Base-by-base conservation (phyloP, 2,888 invertebrate genomes). In the Balanococcus diminutus region DNA sequence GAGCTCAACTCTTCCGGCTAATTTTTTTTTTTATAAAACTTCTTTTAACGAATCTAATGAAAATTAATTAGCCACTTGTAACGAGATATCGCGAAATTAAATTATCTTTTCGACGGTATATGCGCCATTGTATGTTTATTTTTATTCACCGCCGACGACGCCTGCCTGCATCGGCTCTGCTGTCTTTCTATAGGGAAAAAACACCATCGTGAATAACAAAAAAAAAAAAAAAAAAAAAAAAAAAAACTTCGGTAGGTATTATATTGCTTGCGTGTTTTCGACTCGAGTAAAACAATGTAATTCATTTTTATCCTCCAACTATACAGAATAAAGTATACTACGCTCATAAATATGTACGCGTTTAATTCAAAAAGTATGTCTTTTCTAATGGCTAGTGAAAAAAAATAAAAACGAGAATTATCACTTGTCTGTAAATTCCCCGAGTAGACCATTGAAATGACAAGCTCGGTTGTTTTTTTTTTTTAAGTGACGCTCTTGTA, bases 41-140 rank as follows among this genome's bases (percentile, higher is more conserved):
- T 39, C 39, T 39, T 39, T 56, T 56, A 56, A 56, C 56, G 56
- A 56, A 56, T 56, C 19, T 56, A 56, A 56, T 56, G 4, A 56
- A 56, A 56, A 56, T 56, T 56, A 56, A 56, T 56, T 56, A 56
- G 56, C 56, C 56, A 56, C 56, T 56, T 56, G 56, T 56, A 56
- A 56, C 22, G 56, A 22, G 56, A 22, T 56, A 56, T 22, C 19
- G 56, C 56, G 56, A 56, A 56, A 56, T 56, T 19, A 22, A 56
- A 56, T 56, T 56, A 56, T 22, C 56, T 22, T 56, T 22, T 22
- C 22, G 22, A 19, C 1, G 56, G 56, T 11, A 42, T 42, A 42
- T 3, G 19, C 19, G 22, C 56, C 56, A 56, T 56, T 56, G 56
- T 56, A 56, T 56, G 56, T 22, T 56, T 22, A 56, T 56, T 56